Evolutionary conservation across 2,888 invertebrate species (phyloP).

Genomic region (Chalcis sispes): DNA sequence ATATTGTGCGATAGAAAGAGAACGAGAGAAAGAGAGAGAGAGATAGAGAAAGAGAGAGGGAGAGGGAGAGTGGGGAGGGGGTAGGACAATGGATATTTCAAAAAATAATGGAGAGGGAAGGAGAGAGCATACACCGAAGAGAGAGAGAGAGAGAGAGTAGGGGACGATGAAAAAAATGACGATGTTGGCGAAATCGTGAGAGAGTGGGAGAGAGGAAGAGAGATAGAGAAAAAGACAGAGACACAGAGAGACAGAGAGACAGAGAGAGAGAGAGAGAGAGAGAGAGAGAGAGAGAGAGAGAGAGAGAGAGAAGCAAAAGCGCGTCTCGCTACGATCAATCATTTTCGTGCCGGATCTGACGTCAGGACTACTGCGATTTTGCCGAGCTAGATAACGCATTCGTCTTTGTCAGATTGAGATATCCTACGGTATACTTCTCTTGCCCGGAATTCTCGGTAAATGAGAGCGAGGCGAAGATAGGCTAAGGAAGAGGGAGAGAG

Average conservation of each 20-base stretch:
- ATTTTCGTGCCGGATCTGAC: conserved; percentile 58
- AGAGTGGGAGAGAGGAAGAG: neutral
- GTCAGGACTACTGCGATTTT: conserved; percentile 57
- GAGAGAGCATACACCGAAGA: neutral
- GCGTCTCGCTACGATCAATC: conserved; percentile 58
- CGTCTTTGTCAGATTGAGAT: conserved; percentile 59
- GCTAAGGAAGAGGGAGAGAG: neutral
- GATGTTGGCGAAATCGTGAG: too few relatives aligned
- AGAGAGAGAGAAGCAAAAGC: conserved; percentile 3
- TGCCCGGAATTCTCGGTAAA: neutral
- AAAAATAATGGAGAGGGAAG: conserved; percentile 38
- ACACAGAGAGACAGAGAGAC: too few relatives aligned
- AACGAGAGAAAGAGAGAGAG: neutral
- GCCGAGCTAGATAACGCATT: conserved; percentile 59
- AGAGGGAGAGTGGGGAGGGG: neutral
- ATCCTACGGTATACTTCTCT: conserved; percentile 28
- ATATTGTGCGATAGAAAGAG: conserved; percentile 22
- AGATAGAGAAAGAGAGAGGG: neutral
- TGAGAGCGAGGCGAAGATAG: neutral
- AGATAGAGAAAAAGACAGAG: conserved; percentile 5
- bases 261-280: conserved; percentile 1
- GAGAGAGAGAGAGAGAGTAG: neutral
- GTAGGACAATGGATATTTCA: conserved; percentile 48
- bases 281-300: neutral
- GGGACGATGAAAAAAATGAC: too few relatives aligned